Base-by-base conservation (phyloP, 1,140 invertebrate genomes). In the Watersipora subatra region DNA sequence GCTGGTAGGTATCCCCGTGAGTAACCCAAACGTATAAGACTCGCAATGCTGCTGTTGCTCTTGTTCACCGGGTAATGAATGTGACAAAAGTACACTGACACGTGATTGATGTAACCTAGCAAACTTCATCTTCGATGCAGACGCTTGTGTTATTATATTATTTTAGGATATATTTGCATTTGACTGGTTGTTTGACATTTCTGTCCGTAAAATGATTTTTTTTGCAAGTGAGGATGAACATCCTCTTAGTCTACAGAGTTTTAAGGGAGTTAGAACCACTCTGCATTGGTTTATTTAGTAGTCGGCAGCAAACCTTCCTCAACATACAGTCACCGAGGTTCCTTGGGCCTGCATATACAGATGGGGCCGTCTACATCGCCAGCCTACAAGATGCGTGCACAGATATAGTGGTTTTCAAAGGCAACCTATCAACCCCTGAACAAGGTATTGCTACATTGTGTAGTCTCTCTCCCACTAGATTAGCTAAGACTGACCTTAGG, bases 291-390 rank as follows among this genome's bases (percentile, higher is more conserved):
- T n/a, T n/a, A n/a, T n/a, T n/a, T n/a, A n/a, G n/a, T n/a, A n/a
- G n/a, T n/a, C n/a, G n/a, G n/a, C n/a, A 12, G 22, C 74, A 76
- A 67, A 75, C 75, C 0, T 74, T 82, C 28, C 74, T 87, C 20
- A 83, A 85, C 58, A 72, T 86, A 2, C 81, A 76, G 24, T 83
- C 82, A 71, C 82, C 84, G 17, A 80, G 83, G 34, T 86, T 82
- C 69, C 77, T 87, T 28, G 86, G 86, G 61, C 55, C 76, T 69
- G 72, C 75, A 28, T 67, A 78, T 28, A 65, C 75, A 0, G 66
- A 75, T 29, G 78, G 80, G 30, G 72, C 79, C 12, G 79, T 80
- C 65, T 83, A 83, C 68, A 78, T 85, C 66, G 81, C 81, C 2
- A 25, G 22, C 17, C 7, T 59, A 12, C 58, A 59, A 22, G 27